Base-by-base conservation (phyloP, 2,113 vertebrate species). In the Notiomystis cincta region DNA sequence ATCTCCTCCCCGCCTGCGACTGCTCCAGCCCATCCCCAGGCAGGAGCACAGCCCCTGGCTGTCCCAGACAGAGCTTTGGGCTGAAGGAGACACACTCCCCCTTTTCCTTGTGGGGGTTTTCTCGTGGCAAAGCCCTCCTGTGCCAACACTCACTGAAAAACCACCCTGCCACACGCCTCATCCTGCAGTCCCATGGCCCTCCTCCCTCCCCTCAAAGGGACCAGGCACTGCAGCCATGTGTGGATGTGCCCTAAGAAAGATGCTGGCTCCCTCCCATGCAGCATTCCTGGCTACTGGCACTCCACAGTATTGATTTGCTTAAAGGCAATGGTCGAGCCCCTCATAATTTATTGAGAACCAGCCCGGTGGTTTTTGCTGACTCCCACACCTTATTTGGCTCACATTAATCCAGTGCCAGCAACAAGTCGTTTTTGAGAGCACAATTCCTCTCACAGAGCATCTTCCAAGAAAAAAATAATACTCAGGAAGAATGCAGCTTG, bases 391-490 rank as follows among this genome's bases (percentile, higher is more conserved):
- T 28, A n/a, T 54, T 69, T 10, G 2, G 35, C 58, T 93, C 56
- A 18, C 35, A 13, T 58, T 30, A 83, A 73, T 20, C 2, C 0
- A 1, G 25, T 93, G 85, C 92, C 95, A 92, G 70, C 57, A 95
- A 51, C 10, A 16, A 95, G 85, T 69, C 20, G 0, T 48, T 87
- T 88, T 93, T 73, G 67, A 71, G 66, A 92, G 50, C 16, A 67
- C 64, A 87, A 47, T 93, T 89, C 81, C 80, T 84, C 70, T 96
- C 54, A 23, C 62, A 75, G 76, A 85, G 77, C 76, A 86, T 96
- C 87, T 96, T 97, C 93, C 95, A 89, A 75, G 64, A 86, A 82
- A 97, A 89, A 90, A 96, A 40, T 90, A 82, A 93, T 85, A 75
- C 10, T 1, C 91, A 80, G 93, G 87, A 95, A 96, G 82, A 96